Evolutionary conservation across 2,113 vertebrate genomes (phyloP).

Genomic region (Daubentonia madagascariensis): DNA sequence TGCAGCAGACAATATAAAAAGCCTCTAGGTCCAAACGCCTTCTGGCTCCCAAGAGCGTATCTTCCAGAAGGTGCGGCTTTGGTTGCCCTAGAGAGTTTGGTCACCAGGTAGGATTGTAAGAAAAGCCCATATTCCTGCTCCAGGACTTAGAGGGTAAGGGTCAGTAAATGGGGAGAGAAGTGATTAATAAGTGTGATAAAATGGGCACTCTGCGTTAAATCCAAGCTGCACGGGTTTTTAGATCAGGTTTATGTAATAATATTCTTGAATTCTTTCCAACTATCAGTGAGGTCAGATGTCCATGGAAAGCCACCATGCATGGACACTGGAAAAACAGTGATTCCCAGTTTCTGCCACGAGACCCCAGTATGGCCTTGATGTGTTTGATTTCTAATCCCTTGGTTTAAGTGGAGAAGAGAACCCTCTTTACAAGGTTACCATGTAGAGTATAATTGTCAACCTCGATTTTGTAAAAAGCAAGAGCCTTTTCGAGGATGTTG

Average conservation of each 20-base stretch:
- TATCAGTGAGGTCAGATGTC: neutral
- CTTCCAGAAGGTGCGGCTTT: neutral
- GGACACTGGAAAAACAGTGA: conserved; percentile 14
- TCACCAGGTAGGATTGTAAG: neutral
- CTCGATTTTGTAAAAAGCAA: conserved; percentile 1
- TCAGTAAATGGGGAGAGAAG: neutral
- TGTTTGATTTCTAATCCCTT: neutral
- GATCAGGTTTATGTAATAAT: conserved; percentile 8
- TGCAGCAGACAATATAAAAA: neutral
- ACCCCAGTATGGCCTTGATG: neutral
- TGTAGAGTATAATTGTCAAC: neutral
- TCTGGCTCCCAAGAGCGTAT: neutral
- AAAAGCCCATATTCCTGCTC: neutral
- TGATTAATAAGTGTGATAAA: conserved; percentile 28
- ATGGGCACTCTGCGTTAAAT: neutral
- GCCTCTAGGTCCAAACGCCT: neutral
- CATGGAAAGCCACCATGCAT: neutral
- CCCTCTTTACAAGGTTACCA: neutral
- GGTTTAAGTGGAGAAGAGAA: conserved; percentile 8
- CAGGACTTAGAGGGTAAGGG: neutral
- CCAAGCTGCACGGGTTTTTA: neutral
- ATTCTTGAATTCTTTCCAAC: conserved; percentile 41
- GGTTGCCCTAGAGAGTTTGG: neutral
- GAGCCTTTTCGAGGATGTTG: neutral
- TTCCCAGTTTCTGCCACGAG: neutral